Percentiles rank a stretch among this genome's conserved stretches.
Evolutionary conservation across 1,140 invertebrate genomes (phyloP).

Genomic region (Amyelois transitella): DNA sequence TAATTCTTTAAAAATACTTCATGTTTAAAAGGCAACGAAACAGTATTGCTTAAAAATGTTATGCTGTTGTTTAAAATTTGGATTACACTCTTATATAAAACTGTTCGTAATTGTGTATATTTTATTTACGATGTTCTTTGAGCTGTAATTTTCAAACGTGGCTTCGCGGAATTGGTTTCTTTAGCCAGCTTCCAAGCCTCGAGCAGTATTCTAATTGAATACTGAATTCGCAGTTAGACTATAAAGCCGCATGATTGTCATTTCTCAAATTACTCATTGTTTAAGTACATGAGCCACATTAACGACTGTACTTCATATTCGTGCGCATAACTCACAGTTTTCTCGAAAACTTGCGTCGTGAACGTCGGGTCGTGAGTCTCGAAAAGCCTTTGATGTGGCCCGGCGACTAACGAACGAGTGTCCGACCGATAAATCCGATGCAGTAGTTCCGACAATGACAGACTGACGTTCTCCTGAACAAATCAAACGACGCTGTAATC

Average conservation of each 20-base stretch:
- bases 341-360: conserved; percentile 50
- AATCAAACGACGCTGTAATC: conserved; percentile 33
- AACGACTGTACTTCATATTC: conserved; percentile 33
- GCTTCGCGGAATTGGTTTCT: not conserved
- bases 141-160: not conserved
- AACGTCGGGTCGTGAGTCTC: conserved; percentile 54
- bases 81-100: too few relatives aligned
- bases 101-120: not conserved
- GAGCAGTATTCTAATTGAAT: not conserved
- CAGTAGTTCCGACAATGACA: conserved; percentile 30
- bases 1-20: too few relatives aligned
- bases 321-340: conserved; percentile 52
- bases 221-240: not conserved
- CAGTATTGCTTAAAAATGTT: too few relatives aligned
- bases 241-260: not conserved
- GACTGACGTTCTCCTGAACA: conserved; percentile 42
- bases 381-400: conserved; percentile 47
- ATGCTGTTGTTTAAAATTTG: too few relatives aligned
- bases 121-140: not conserved
- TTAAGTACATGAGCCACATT: conserved; percentile 9
- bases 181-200: not conserved
- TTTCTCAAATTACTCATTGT: not conserved
- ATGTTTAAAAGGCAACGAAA: too few relatives aligned
- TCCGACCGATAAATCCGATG: conserved; percentile 44
- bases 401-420: conserved; percentile 51